Base-by-base conservation (phyloP, 2,797 vertebrate genomes). In the Neosilurus hyrtlii region DNA sequence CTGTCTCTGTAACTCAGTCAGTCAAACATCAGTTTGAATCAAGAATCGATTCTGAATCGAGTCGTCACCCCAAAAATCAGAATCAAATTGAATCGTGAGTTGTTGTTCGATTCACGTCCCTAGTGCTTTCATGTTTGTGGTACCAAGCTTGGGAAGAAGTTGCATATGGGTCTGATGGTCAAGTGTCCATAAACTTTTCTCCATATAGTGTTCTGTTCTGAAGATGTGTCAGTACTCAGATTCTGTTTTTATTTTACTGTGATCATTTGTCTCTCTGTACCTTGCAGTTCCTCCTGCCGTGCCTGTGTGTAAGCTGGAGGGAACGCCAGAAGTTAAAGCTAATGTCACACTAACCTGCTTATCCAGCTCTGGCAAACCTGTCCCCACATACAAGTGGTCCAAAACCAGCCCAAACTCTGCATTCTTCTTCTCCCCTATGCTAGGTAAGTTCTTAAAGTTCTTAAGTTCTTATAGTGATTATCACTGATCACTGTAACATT, bases 331-430 rank as follows among this genome's bases (percentile, higher is more conserved):
- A 30, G 82, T 93, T 70, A 95, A 95, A 77, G 91, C 91, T 51
- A 96, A 96, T 0, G 90, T 96, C 88, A 96, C 96, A 30, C 89
- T 97, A 88, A 94, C 59, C 86, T 97, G 96, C 87, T 85, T 20
- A 26, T 96, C 96, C 43, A 88, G 88, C 11, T 86, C 90, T 61
- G 96, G 96, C 62, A 96, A 96, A 61, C 96, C 96, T 0, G 0
- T 79, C 1, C 95, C 95, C 0, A 3, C 84, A 14, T 97, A 97
- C 87, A 93, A 82, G 84, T 97, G 96, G 96, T 92, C 63, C 82
- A 94, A 91, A 81, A 93, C 88, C 74, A 91, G 92, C 14, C 94
- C 94, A 51, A 88, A 54, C 43, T 88, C 86, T 0, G 89, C 93
- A 84, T 83, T 93, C 76, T 95, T 94, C 90, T 94, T 92, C 80